Evolutionary conservation across 2,888 invertebrate genomes (phyloP), one percentile per base, ranked within the genome.

Genomic region (Pterostichus niger): DNA sequence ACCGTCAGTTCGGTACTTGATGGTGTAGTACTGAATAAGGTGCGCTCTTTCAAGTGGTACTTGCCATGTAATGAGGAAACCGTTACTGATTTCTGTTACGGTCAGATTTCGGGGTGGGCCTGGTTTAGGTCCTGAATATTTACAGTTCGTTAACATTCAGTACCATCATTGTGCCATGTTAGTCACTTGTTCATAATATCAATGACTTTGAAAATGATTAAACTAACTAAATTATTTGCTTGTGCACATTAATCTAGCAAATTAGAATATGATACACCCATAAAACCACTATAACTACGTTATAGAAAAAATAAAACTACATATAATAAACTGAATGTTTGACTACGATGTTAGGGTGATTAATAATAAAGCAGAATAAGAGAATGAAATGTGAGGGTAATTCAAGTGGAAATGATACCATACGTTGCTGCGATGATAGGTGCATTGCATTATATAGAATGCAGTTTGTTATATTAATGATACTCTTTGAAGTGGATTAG

Each of bases 41-140:
- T 95, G 93, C 79, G 95, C 93, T 86, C 94, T 93, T 89, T 97
- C 97, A 86, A 94, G 88, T 35, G 97, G 97, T 87, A 94, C 93
- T 91, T 95, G 95, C 98, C 97, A 98, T 87, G 96, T 94, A 89
- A 98, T 96, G 86, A 96, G 93, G 91, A 98, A 97, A 86, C 97
- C 97, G 89, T 97, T 96, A 89, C 95, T 94, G 85, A 96, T 94
- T 91, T 97, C 97, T 75, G 95, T 95, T 85, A 98, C 96, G 79
- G 97, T 96, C 86, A 98, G 92, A 91, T 98, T 98, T 86, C 96
- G 93, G 40, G 98, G 98, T 73, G 96, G 95, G 87, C 96, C 96
- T 77, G 99, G 98, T 90, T 96, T 96, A 84, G 98, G 97, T 90
- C 98, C 98, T 98, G 88, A 44, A 87, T 84, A 83, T 35, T 17